A percentile compares a stretch with the other conserved stretches of the same genome.
Conservation (phyloP, 37 sponge, comb jelly and placozoan genomes). For the Axinella damicornis region DNA sequence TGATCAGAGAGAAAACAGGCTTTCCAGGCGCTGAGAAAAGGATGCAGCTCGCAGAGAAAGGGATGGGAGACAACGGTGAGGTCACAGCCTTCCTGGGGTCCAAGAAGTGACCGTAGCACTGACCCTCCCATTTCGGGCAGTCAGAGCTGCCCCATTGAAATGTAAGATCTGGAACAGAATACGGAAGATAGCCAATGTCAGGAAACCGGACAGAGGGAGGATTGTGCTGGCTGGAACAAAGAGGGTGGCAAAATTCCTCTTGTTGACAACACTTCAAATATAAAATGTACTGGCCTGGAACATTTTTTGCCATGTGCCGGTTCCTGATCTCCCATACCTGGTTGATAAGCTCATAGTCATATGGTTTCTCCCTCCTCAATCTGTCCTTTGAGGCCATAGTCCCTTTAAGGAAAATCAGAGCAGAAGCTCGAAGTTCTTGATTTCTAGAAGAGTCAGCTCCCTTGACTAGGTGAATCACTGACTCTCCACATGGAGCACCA, state of each 20-base stretch:
- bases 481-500: too few relatives aligned
- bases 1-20: too few relatives aligned
- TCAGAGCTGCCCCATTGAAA: neutral
- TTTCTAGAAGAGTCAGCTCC: too few relatives aligned
- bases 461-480: too few relatives aligned
- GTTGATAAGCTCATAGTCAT: constrained; percentile 1
- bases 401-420: too few relatives aligned
- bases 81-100: too few relatives aligned
- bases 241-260: constrained; percentile 17
- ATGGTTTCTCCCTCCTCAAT: too few relatives aligned
- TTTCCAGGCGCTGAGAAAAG: too few relatives aligned
- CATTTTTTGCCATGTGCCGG: constrained; percentile 16
- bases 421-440: too few relatives aligned
- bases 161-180: constrained; percentile 15
- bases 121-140: neutral
- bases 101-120: constrained; percentile 13
- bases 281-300: constrained; percentile 38
- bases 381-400: too few relatives aligned
- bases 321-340: constrained; percentile 19
- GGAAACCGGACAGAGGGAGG: neutral
- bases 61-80: too few relatives aligned
- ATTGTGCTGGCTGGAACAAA: neutral
- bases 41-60: too few relatives aligned
- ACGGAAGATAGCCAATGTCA: neutral
- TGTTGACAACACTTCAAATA: constrained; percentile 35